phyloP scores from a whole-genome alignment of 2,888 invertebrate species.

The Psylliodes chrysocephalus region DNA sequence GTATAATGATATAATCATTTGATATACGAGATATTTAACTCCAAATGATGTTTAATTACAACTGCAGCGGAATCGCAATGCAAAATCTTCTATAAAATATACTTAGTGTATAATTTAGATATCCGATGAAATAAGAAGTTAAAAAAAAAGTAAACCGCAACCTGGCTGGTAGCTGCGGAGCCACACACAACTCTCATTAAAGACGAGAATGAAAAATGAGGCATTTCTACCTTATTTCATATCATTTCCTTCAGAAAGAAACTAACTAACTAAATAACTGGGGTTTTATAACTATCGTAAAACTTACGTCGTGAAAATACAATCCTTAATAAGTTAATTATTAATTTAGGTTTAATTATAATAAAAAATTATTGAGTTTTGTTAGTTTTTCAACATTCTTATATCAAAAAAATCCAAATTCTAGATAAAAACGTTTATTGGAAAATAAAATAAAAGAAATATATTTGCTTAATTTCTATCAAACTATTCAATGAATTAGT shows the following conservation, averaged over 20 bases:
- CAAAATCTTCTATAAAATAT: constrained; percentile 33
- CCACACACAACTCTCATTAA: constrained; percentile 19
- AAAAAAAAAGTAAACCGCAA: constrained; percentile 13
- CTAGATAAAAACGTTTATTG: no score
- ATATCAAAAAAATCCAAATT: no score
- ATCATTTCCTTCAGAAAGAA: constrained; percentile 11
- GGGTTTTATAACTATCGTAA: background rate
- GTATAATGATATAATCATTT: constrained; percentile 28
- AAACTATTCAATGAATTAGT: no score
- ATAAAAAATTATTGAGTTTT: no score
- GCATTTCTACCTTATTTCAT: constrained; percentile 12
- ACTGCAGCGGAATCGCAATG: constrained; percentile 17
- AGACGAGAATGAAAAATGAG: constrained; percentile 14
- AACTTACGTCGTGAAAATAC: background rate
- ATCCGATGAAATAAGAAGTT: constrained; percentile 28
- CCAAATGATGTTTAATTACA: constrained; percentile 38
- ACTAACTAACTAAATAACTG: constrained; percentile 7
- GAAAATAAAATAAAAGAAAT: no score
- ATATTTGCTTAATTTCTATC: no score
- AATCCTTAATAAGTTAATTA: background rate
- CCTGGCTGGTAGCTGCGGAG: constrained; percentile 9
- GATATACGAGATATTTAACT: constrained; percentile 33
- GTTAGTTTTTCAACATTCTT: no score
- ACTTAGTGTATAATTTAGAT: constrained; percentile 35
- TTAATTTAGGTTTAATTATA: background rate